Evolutionary conservation across 1,140 invertebrate species (phyloP).

Genomic region (Triops cancriformis): DNA sequence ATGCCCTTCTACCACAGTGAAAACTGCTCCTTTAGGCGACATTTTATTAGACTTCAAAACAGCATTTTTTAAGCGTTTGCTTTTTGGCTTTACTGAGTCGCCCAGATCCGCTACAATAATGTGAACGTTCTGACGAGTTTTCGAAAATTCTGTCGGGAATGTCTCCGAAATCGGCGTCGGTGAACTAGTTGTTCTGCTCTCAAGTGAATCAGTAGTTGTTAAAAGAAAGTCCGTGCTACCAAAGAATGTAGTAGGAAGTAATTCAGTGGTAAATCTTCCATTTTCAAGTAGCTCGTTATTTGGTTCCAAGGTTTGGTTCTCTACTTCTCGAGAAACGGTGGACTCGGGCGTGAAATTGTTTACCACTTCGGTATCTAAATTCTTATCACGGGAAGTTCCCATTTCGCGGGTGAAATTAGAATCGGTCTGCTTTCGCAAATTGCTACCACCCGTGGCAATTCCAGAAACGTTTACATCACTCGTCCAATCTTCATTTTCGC

Average conservation of each 20-base stretch:
- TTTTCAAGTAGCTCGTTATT: not conserved
- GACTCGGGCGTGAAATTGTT: not conserved
- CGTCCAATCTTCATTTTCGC: not conserved
- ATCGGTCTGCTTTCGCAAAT: not conserved
- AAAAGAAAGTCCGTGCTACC: not conserved
- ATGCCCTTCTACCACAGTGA: conserved; percentile 20
- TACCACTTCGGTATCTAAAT: not conserved
- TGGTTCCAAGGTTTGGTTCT: not conserved
- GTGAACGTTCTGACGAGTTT: not conserved
- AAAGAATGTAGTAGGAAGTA: not conserved
- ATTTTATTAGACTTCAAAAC: not conserved
- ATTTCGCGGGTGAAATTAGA: not conserved
- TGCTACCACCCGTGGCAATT: not conserved
- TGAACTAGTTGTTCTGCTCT: not conserved
- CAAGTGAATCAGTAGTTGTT: not conserved
- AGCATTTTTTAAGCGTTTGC: not conserved
- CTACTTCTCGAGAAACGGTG: not conserved
- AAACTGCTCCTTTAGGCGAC: conserved; percentile 25
- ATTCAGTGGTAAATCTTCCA: not conserved
- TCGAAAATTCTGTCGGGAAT: not conserved
- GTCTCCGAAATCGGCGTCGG: not conserved
- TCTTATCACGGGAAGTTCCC: not conserved
- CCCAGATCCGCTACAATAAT: not conserved
- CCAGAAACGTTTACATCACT: not conserved
- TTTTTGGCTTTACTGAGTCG: not conserved